These are phyloP conservation scores for Euura lappo DNA, from an alignment of 1,140 invertebrate species.

Conservation along the genomic window DNA sequence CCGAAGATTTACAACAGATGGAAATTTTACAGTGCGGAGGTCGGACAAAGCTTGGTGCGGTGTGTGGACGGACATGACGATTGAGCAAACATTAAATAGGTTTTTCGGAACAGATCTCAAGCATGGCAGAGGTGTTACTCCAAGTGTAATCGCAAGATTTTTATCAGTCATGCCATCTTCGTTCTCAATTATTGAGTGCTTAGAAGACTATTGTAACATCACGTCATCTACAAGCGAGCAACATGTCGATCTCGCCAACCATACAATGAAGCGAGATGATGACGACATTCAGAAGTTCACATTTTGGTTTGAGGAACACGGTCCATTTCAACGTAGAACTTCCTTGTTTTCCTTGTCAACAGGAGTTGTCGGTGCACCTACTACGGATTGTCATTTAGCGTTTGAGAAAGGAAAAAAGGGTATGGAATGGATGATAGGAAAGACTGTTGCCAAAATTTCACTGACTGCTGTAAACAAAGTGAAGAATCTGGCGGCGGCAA, in stretches of 20 bases:
- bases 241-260: slow-evolving; percentile 51
- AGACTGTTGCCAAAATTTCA: slow-evolving; percentile 18
- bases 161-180: slow-evolving; percentile 23
- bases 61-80: too few relatives aligned
- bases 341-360: slow-evolving; percentile 45
- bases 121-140: slow-evolving; percentile 29
- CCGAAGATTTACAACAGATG: too few relatives aligned
- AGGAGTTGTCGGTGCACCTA: slow-evolving; percentile 46
- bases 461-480: neutral
- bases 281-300: slow-evolving; percentile 43
- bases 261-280: slow-evolving; percentile 47
- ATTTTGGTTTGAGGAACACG: slow-evolving; percentile 46
- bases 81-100: slow-evolving; percentile 51
- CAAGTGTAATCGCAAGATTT: slow-evolving; percentile 25
- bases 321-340: slow-evolving; percentile 41
- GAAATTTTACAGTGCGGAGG: too few relatives aligned
- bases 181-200: slow-evolving; percentile 27
- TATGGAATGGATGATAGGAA: slow-evolving; percentile 23
- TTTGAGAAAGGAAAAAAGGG: slow-evolving; percentile 40
- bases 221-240: slow-evolving; percentile 47
- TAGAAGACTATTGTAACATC: slow-evolving; percentile 47
- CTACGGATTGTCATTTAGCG: slow-evolving; percentile 52
- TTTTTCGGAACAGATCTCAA: slow-evolving; percentile 36
- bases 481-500: neutral
- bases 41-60: too few relatives aligned